Evolutionary conservation across 2,113 vertebrate genomes (phyloP).

Genomic region (Atherinomorus stipes): DNA sequence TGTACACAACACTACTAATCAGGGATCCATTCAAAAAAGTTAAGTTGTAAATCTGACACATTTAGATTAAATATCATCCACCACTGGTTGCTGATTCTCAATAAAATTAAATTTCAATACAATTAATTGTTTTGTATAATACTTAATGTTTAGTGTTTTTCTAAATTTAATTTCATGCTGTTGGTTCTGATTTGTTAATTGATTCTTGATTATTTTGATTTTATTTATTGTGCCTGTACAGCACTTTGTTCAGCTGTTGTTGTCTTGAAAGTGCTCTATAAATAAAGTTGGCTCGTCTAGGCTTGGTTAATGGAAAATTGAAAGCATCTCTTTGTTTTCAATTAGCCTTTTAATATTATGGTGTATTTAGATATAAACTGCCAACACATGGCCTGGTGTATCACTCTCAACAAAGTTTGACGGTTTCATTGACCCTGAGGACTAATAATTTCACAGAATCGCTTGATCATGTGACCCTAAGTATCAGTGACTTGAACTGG

Average conservation of each 20-base stretch:
- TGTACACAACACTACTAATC: too few relatives aligned
- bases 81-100: neutral
- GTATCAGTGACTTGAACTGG: slow-evolving; percentile 1
- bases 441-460: slow-evolving; percentile 7
- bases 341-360: neutral
- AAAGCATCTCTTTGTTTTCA: neutral
- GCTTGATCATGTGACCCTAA: slow-evolving; percentile 1
- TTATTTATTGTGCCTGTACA: too few relatives aligned
- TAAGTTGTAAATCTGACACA: neutral
- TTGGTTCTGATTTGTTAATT: neutral
- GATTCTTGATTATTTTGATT: too few relatives aligned
- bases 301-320: too few relatives aligned
- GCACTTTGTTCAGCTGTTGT: too few relatives aligned
- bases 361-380: neutral
- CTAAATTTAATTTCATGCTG: too few relatives aligned
- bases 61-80: neutral
- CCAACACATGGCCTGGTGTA: neutral
- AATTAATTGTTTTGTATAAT: neutral
- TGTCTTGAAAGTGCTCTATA: too few relatives aligned
- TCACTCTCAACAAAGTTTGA: slow-evolving; percentile 7
- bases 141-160: neutral
- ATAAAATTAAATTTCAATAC: too few relatives aligned
- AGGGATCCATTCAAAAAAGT: too few relatives aligned
- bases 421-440: slow-evolving; percentile 19
- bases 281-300: too few relatives aligned